These are phyloP conservation scores for Papilio gigon DNA, from an alignment of 2,888 invertebrate genomes.

Conservation along the genomic window DNA sequence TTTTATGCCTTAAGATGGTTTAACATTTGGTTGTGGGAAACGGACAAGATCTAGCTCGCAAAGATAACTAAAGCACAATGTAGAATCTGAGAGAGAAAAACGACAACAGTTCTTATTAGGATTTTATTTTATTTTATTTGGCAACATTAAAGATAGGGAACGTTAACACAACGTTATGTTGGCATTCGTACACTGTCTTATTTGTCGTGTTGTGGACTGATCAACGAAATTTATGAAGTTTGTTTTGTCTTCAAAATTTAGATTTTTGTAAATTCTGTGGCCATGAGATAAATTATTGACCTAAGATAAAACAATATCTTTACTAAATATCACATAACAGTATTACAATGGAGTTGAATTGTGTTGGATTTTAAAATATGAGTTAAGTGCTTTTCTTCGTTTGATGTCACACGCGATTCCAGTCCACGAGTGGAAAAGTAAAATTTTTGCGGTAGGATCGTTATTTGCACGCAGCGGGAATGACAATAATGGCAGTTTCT, in stretches of 20 bases:
- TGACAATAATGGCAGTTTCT: constrained; percentile 93
- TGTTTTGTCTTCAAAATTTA: constrained; percentile 69
- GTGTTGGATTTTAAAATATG: constrained; percentile 59
- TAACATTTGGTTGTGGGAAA: too few species aligned
- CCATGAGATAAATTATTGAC: constrained; percentile 61
- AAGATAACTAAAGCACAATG: too few species aligned
- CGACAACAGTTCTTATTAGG: neutral
- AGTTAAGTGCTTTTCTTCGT: constrained; percentile 66
- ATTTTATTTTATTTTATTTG: neutral
- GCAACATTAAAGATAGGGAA: constrained; percentile 24
- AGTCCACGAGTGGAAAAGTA: constrained; percentile 53
- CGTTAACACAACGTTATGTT: constrained; percentile 34
- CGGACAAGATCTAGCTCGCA: too few species aligned
- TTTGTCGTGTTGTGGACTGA: constrained; percentile 49
- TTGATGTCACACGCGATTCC: constrained; percentile 69
- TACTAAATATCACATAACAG: constrained; percentile 52
- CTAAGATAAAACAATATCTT: constrained; percentile 47
- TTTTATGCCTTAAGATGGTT: too few species aligned
- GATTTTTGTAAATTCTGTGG: constrained; percentile 59
- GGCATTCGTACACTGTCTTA: constrained; percentile 41
- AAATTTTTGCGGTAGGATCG: constrained; percentile 65
- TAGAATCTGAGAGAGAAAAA: too few species aligned
- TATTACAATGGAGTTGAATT: constrained; percentile 52
- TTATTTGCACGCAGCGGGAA: constrained; percentile 82
- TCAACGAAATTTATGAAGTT: constrained; percentile 67